Base-by-base conservation (phyloP, 2,113 vertebrate genomes). In the Ancistrus triradiatus region DNA sequence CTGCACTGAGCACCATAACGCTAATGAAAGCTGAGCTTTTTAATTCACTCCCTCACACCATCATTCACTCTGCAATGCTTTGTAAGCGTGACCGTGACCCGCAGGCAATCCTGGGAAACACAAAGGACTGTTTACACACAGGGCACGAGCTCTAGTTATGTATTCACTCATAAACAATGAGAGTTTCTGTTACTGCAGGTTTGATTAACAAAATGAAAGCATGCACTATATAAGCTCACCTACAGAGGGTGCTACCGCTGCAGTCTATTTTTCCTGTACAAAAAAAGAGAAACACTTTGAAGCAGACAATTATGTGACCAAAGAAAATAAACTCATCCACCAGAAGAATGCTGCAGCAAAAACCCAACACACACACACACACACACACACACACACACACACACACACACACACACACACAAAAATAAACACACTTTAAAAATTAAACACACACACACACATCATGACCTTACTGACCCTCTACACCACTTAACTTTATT, bases 211-310 rank as follows among this genome's bases (percentile, higher is more conserved):
- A n/a, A n/a, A n/a, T n/a, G n/a, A n/a, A n/a, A n/a, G n/a, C n/a
- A n/a, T n/a, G n/a, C n/a, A n/a, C n/a, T n/a, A n/a, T n/a, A n/a
- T n/a, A n/a, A n/a, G 72, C 78, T 82, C 74, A 76, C 81, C 83
- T 70, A 52, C 65, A 83, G 87, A 83, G 78, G 78, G 81, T 72
- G 38, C 48, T 61, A 67, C 53, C 69, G 33, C 31, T 75, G 61
- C 52, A 61, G 25, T 25, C 19, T 48, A 37, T 35, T 40, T 65
- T 74, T 64, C 47, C 57, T 77, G 72, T 4, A 2, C 2, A 42
- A 42, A 42, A 5, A 42, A 42, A 14, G 38, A 13, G 35, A 13
- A 5, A 37, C 9, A 11, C 14, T 37, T 37, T n/a, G n/a, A n/a
- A 3, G n/a, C 38, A 13, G n/a, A 40, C 2, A n/a, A 42, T 42